Evolutionary conservation across 2,888 invertebrate genomes (phyloP).

Genomic region (Sarcophaga caerulescens): DNA sequence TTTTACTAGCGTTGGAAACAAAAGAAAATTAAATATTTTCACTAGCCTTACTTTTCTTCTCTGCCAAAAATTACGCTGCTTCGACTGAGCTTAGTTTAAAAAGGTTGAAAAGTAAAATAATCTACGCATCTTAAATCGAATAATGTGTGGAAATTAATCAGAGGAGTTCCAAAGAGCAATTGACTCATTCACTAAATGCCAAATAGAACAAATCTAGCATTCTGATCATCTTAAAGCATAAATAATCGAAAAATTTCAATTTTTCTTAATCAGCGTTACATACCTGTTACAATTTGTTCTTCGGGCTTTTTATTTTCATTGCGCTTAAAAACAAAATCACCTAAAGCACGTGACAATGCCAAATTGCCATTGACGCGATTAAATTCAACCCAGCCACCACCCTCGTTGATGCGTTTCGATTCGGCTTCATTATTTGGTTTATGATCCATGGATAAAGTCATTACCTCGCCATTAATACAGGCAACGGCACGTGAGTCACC

Average conservation of each 20-base stretch:
- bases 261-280: conserved; percentile 37
- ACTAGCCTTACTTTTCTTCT: too few relatives aligned
- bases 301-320: conserved; percentile 92
- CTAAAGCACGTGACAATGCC: conserved; percentile 96
- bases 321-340: conserved; percentile 97
- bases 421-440: conserved; percentile 96
- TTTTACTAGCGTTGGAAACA: too few relatives aligned
- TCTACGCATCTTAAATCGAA: too few relatives aligned
- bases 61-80: too few relatives aligned
- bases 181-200: too few relatives aligned
- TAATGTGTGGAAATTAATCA: too few relatives aligned
- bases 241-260: not conserved
- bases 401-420: conserved; percentile 92
- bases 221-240: not conserved
- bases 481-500: conserved; percentile 98
- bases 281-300: conserved; percentile 98
- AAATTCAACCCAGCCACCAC: conserved; percentile 98
- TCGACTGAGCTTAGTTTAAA: too few relatives aligned
- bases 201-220: too few relatives aligned
- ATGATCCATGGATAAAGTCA: conserved; percentile 92
- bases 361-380: conserved; percentile 99
- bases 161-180: too few relatives aligned
- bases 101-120: too few relatives aligned
- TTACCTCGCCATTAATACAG: conserved; percentile 89
- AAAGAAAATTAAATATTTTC: too few relatives aligned